phyloP scores from a whole-genome alignment of 2,113 vertebrate genomes.

The Eublepharis macularius region DNA sequence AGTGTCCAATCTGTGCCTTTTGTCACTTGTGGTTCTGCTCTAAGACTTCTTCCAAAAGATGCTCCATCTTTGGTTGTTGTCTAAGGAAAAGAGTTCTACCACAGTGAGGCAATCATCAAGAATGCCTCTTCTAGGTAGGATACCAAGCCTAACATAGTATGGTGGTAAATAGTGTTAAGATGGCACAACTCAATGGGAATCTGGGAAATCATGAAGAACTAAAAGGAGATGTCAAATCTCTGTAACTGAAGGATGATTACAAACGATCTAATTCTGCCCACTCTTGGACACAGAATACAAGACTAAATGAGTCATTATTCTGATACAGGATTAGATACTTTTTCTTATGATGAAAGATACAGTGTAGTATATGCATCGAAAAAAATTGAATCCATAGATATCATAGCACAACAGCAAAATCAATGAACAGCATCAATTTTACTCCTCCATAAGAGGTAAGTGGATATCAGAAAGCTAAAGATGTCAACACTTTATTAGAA shows the following conservation, averaged over 20 bases:
- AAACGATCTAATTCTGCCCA: not conserved
- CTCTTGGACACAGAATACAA: not conserved
- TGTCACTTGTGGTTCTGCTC: no score
- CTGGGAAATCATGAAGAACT: not conserved
- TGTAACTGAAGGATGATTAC: not conserved
- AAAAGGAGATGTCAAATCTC: not conserved
- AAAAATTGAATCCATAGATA: not conserved
- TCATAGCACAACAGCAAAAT: not conserved
- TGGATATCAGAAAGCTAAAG: not conserved
- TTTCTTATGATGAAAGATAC: not conserved
- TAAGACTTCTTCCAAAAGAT: not conserved
- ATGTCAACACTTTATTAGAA: conserved; percentile 10
- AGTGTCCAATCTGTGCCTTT: no score
- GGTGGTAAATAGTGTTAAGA: not conserved
- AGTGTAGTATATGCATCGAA: not conserved
- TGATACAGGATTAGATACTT: not conserved
- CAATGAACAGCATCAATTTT: not conserved
- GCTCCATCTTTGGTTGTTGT: not conserved
- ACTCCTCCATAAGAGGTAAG: not conserved
- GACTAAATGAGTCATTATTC: not conserved
- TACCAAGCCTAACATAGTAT: not conserved
- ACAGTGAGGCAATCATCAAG: not conserved
- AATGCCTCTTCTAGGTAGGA: not conserved
- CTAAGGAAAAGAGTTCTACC: not conserved
- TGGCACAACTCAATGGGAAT: not conserved